phyloP scores from a whole-genome alignment of 2,888 invertebrate genomes.

The Thyatira batis region DNA sequence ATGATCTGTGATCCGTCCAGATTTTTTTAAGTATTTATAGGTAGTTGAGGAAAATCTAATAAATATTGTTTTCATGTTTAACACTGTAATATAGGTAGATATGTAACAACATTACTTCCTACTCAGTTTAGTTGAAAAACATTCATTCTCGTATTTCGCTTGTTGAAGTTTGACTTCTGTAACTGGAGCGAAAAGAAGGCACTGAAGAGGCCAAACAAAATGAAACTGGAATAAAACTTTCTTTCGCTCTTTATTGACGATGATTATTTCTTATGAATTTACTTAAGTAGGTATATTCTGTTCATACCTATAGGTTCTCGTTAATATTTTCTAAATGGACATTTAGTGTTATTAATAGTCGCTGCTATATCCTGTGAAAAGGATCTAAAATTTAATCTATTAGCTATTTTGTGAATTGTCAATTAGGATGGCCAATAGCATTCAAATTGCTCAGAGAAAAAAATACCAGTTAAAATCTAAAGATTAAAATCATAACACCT shows the following conservation, averaged over 20 bases:
- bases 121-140: neutral
- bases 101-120: neutral
- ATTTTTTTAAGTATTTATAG: too few relatives aligned
- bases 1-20: too few relatives aligned
- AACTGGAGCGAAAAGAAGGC: neutral
- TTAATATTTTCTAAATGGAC: conserved; percentile 21
- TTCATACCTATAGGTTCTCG: conserved; percentile 14
- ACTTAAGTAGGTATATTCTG: conserved; percentile 18
- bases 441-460: too few relatives aligned
- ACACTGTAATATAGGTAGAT: neutral
- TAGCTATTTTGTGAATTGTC: too few relatives aligned
- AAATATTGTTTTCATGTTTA: neutral
- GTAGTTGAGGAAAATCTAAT: too few relatives aligned
- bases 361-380: too few relatives aligned
- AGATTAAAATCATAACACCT: too few relatives aligned
- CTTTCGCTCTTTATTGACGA: conserved; percentile 13
- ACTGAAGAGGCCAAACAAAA: conserved; percentile 8
- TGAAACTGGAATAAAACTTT: conserved; percentile 6
- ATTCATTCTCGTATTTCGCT: neutral
- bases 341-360: conserved; percentile 4
- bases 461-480: too few relatives aligned
- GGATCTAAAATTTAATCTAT: too few relatives aligned
- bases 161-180: neutral
- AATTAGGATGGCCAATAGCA: too few relatives aligned
- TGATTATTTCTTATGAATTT: conserved; percentile 22